Evolutionary conservation across 2,888 invertebrate genomes (phyloP), one percentile per base, ranked within the genome.

Genomic region (Rotaria magnacalcarata): DNA sequence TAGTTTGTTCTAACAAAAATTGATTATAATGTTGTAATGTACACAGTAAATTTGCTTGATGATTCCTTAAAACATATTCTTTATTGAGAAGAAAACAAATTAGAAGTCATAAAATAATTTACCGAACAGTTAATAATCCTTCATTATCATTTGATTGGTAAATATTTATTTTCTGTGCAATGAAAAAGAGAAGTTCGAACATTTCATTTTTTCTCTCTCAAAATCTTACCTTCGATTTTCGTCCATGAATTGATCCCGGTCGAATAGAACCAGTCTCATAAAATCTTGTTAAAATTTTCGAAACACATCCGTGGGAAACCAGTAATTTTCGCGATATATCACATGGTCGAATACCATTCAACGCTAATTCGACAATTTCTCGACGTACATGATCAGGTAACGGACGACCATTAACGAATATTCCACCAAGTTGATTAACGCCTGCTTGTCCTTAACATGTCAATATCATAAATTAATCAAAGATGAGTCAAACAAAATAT

Each of bases 391-490:
- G 96, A 90, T 97, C 96, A 6, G 97, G 97, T 87, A 97, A 93
- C 6, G 97, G 97, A n/a, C 97, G 94, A 0, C 97, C 97, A 91
- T 97, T 97, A 21, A 97, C 97, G 91, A 97, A 97, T 87, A 97
- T 96, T 75, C 97, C 97, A 85, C 97, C 97, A 88, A 97, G 93
- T 92, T 97, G 97, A 92, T 97, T 97, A 80, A 97, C 87, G 21
- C 87, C 87, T 43, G 87, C 85, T 87, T 87, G 87, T 67, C 87
- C 87, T 87, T 47, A 0, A n/a, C 5, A 34, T 34, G 34, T 34
- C 0, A 80, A 3, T n/a, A n/a, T 75, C 2, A 24, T 24, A 24
- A 3, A n/a, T 41, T n/a, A 84, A 58, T 47, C 1, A 58, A 52
- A 67, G 8, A 52, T 84, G 1, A 34, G 43, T 11, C 16, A 43